These are phyloP conservation scores for Anisognathus igniventris DNA, from an alignment of 2,797 vertebrate species.

Conservation along the genomic window DNA sequence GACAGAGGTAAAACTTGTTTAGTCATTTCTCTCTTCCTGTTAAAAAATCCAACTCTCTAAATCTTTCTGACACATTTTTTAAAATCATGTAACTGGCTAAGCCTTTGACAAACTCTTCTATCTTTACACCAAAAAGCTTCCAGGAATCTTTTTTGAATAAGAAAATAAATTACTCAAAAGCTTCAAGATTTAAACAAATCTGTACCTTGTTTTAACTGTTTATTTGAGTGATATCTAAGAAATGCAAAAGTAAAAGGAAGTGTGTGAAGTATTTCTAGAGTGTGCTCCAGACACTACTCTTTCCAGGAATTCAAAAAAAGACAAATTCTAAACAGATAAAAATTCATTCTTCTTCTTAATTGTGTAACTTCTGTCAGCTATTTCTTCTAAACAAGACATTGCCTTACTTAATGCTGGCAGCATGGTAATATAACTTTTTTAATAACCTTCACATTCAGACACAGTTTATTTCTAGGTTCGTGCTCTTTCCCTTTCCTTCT, in stretches of 20 bases:
- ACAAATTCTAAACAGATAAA: not conserved
- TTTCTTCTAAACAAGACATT: not conserved
- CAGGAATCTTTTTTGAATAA: not conserved
- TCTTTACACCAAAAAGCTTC: not conserved
- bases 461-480: not conserved
- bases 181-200: not conserved
- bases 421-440: not conserved
- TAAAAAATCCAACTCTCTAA: not conserved
- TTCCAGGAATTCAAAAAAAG: not conserved
- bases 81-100: not conserved
- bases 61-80: not conserved
- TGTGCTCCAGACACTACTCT: not conserved
- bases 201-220: not conserved
- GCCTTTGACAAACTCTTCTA: not conserved
- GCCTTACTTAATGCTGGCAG: not conserved
- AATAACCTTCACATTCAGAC: not conserved
- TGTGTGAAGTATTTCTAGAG: not conserved
- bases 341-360: not conserved
- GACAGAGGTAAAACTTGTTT: not conserved
- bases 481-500: not conserved
- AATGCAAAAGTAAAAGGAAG: not conserved
- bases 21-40: not conserved
- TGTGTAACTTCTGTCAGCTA: not conserved
- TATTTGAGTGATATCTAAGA: not conserved
- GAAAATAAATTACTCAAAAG: not conserved